These are phyloP conservation scores for Andrena dorsata DNA, from an alignment of 2,888 invertebrate genomes.

Conservation along the genomic window DNA sequence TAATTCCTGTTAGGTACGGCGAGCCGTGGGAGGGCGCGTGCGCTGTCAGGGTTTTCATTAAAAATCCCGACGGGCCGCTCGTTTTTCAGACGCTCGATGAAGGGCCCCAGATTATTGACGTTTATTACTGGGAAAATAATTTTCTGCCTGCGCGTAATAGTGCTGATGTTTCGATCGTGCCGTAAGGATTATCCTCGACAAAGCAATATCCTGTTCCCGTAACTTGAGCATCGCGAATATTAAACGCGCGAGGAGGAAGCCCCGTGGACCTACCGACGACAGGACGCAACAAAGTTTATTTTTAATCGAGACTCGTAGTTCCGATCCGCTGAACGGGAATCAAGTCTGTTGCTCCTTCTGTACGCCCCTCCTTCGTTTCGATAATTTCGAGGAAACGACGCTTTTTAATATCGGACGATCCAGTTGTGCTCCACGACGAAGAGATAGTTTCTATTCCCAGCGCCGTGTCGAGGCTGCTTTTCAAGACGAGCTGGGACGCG, in stretches of 20 bases:
- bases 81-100: not conserved
- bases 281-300: slow-evolving; percentile 26
- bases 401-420: slow-evolving; percentile 36
- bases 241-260: not conserved
- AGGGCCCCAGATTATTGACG: not conserved
- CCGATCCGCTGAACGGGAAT: not conserved
- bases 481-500: slow-evolving; percentile 10
- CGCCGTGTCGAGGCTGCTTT: slow-evolving; percentile 13
- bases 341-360: not conserved
- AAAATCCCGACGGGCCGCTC: not conserved
- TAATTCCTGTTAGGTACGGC: too few relatives aligned
- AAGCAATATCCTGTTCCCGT: slow-evolving; percentile 15
- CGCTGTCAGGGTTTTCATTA: not conserved
- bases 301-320: slow-evolving; percentile 15
- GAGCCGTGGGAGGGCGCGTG: too few relatives aligned
- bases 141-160: not conserved
- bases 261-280: too few relatives aligned
- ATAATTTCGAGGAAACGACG: slow-evolving; percentile 28
- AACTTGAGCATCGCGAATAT: slow-evolving; percentile 32
- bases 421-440: slow-evolving; percentile 14
- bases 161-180: not conserved
- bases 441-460: slow-evolving; percentile 28
- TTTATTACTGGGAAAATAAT: slow-evolving; percentile 23
- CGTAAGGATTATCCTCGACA: not conserved
- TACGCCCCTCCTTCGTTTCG: not conserved